Evolutionary conservation across 2,113 vertebrate genomes (phyloP).

Genomic region (Petroica traversi): DNA sequence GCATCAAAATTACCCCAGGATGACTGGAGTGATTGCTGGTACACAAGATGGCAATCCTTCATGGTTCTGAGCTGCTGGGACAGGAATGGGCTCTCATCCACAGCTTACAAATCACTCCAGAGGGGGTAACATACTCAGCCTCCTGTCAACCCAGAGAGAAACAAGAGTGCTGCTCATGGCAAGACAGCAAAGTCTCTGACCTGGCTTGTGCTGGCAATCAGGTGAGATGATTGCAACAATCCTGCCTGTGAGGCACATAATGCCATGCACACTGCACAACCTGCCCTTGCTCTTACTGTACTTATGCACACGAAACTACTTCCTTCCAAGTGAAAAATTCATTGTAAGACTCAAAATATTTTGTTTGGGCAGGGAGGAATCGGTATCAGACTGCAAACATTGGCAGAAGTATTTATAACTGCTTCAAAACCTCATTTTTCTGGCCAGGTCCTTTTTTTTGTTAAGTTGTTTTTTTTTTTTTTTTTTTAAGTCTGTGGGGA

Average conservation of each 20-base stretch:
- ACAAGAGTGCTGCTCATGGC: background rate
- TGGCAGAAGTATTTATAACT: constrained; percentile 1
- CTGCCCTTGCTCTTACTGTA: background rate
- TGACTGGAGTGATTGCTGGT: background rate
- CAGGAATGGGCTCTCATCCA: rapidly evolving
- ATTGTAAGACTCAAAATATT: background rate
- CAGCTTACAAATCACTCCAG: background rate
- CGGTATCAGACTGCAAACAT: background rate
- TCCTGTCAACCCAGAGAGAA: background rate
- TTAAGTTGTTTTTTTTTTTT: background rate
- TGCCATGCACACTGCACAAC: background rate
- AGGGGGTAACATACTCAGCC: background rate
- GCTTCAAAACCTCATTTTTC: constrained; percentile 4
- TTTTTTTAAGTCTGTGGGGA: background rate
- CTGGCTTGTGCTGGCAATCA: background rate
- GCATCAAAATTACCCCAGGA: background rate
- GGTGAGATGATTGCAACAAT: background rate
- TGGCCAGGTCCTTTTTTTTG: background rate
- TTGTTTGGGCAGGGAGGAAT: background rate
- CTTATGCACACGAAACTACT: background rate
- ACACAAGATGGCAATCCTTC: background rate
- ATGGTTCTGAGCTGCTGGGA: background rate
- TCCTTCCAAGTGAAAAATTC: background rate
- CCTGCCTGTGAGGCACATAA: background rate
- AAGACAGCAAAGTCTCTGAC: background rate